Evolutionary conservation across 1,140 invertebrate species (phyloP).

Genomic region (Megathymus violae): DNA sequence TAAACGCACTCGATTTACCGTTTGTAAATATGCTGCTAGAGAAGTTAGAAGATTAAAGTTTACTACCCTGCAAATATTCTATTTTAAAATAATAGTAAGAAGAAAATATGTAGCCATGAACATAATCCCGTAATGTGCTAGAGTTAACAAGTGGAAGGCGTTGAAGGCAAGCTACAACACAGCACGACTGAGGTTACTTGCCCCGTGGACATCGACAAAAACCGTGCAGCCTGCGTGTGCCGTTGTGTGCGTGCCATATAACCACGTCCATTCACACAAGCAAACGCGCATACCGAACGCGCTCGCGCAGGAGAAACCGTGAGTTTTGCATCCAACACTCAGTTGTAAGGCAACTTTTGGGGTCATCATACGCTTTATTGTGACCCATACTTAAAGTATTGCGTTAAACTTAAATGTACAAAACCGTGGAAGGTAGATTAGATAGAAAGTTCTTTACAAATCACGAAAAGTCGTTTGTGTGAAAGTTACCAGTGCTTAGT

Average conservation of each 20-base stretch:
- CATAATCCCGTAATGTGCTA: too few relatives aligned
- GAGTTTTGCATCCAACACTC: constrained; percentile 76
- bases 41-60: too few relatives aligned
- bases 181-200: constrained; percentile 67
- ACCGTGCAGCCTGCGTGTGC: constrained; percentile 68
- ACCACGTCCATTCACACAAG: constrained; percentile 53
- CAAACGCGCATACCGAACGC: constrained; percentile 68
- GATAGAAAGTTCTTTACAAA: background rate
- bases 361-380: constrained; percentile 79
- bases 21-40: too few relatives aligned
- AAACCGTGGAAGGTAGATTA: background rate
- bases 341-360: constrained; percentile 76
- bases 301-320: constrained; percentile 72
- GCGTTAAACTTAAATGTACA: constrained; percentile 7
- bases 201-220: constrained; percentile 83
- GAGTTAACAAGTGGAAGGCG: constrained; percentile 4
- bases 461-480: background rate
- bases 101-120: too few relatives aligned
- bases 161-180: constrained; percentile 54
- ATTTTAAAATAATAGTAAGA: too few relatives aligned
- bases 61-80: too few relatives aligned
- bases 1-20: too few relatives aligned
- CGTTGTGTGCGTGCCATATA: constrained; percentile 53
- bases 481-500: constrained; percentile 33
- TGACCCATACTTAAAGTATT: constrained; percentile 36